Conservation (phyloP, 2,888 invertebrate species). For the Amblyteles armatorius region DNA sequence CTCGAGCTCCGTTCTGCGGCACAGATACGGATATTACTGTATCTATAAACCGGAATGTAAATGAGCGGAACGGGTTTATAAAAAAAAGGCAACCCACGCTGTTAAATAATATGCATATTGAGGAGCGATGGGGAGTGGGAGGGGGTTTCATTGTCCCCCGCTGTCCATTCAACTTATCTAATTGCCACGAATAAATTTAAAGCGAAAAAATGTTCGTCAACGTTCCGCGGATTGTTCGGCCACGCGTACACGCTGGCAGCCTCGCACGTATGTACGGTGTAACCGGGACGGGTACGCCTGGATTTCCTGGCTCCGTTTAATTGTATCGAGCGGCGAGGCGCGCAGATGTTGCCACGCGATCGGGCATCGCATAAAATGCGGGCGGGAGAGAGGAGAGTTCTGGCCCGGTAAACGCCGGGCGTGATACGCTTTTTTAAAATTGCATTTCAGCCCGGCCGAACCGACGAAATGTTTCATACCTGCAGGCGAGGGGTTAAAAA, state of each 20-base stretch:
- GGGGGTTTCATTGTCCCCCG: constrained; percentile 23
- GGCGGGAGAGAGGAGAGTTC: not conserved
- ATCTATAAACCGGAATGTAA: not conserved
- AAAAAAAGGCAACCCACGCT: constrained; percentile 5
- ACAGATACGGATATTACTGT: not conserved
- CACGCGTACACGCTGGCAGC: not conserved
- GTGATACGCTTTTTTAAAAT: constrained; percentile 54
- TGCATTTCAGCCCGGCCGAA: constrained; percentile 34
- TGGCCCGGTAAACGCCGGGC: constrained; percentile 1
- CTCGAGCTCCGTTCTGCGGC: not conserved
- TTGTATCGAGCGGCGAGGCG: constrained; percentile 60
- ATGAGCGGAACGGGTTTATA: not conserved
- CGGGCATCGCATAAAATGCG: constrained; percentile 56
- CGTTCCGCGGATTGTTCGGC: not conserved
- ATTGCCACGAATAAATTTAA: constrained; percentile 63
- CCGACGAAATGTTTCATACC: constrained; percentile 45
- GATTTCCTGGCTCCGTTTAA: constrained; percentile 55
- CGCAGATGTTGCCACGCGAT: constrained; percentile 60
- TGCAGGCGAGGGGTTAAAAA: constrained; percentile 5
- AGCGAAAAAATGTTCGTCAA: constrained; percentile 40
- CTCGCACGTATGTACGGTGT: not conserved
- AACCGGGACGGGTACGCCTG: constrained; percentile 12
- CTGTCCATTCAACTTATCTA: constrained; percentile 59
- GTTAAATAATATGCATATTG: constrained; percentile 14
- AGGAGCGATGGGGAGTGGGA: not conserved